These are phyloP conservation scores for Volucella inanis DNA, from an alignment of 2,888 invertebrate genomes.

Conservation along the genomic window DNA sequence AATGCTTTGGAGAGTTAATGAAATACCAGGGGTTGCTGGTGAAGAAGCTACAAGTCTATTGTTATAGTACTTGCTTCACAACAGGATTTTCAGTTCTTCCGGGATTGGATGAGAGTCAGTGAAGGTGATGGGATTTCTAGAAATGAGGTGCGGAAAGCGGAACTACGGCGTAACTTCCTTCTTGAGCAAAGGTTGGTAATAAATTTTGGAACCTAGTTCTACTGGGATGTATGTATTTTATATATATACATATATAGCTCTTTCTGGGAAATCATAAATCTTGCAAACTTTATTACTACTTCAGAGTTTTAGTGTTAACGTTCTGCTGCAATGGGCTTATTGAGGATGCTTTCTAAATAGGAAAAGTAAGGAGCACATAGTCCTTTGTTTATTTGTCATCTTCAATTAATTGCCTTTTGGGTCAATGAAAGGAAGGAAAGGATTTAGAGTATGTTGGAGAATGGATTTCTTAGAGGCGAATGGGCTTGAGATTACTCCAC, in stretches of 20 bases:
- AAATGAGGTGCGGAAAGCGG: conserved; percentile 18
- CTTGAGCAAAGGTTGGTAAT: conserved; percentile 33
- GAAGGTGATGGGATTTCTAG: conserved; percentile 27
- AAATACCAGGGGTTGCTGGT: conserved; percentile 52
- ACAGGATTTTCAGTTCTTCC: conserved; percentile 10
- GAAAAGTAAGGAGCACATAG: conserved; percentile 10
- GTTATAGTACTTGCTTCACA: background rate
- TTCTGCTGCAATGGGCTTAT: conserved; percentile 46
- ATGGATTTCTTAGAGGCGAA: conserved; percentile 5
- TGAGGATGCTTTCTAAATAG: conserved; percentile 14
- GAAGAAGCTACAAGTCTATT: background rate
- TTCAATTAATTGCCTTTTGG: conserved; percentile 25
- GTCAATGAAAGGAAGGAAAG: conserved; percentile 21
- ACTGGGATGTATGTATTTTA: background rate
- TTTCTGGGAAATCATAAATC: conserved; percentile 53
- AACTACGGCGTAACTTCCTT: conserved; percentile 21
- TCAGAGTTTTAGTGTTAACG: conserved; percentile 56
- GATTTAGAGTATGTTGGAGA: background rate
- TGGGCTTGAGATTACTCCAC: conserved; percentile 25
- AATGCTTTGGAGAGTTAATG: conserved; percentile 53
- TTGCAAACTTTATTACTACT: conserved; percentile 62
- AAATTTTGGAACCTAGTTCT: conserved; percentile 32
- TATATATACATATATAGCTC: conserved; percentile 12
- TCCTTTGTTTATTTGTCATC: conserved; percentile 53
- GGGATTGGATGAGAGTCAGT: conserved; percentile 19